These are phyloP conservation scores for Pogonophryne albipinna DNA, from an alignment of 2,797 vertebrate genomes.

Conservation along the genomic window DNA sequence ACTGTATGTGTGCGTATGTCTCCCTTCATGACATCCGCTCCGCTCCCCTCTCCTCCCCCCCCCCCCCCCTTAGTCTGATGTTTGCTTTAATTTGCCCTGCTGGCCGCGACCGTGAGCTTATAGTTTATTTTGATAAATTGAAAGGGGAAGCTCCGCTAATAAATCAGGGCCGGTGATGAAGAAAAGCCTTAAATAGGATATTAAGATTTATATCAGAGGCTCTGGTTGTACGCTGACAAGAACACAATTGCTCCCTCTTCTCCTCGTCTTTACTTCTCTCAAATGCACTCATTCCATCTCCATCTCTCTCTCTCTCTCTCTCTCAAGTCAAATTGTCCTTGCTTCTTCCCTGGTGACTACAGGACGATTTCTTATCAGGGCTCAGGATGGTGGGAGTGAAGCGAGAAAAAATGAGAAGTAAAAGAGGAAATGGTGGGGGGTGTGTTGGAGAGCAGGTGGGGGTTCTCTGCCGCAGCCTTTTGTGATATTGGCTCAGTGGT, in stretches of 20 bases:
- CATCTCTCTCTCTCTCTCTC: constrained; percentile 20
- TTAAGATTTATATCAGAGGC: constrained; percentile 85
- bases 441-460: constrained; percentile 30
- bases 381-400: constrained; percentile 39
- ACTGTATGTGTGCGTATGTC: constrained; percentile 7
- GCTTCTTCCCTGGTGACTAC: constrained; percentile 49
- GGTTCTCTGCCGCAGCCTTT: constrained; percentile 59
- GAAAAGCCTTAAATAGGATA: constrained; percentile 84
- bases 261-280: constrained; percentile 51
- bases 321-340: constrained; percentile 68
- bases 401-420: constrained; percentile 24
- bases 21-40: constrained; percentile 7
- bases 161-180: constrained; percentile 82
- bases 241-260: constrained; percentile 73
- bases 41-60: not conserved
- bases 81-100: constrained; percentile 77
- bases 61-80: constrained; percentile 29
- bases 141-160: constrained; percentile 75
- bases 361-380: constrained; percentile 68
- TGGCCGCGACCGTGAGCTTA: constrained; percentile 49
- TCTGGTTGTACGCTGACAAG: constrained; percentile 73
- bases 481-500: constrained; percentile 74
- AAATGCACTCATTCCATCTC: constrained; percentile 21
- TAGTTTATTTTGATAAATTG: constrained; percentile 84
- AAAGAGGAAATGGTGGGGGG: constrained; percentile 23